Evolutionary conservation across 2,797 vertebrate species (phyloP).

Genomic region (Neostethus bicornis): DNA sequence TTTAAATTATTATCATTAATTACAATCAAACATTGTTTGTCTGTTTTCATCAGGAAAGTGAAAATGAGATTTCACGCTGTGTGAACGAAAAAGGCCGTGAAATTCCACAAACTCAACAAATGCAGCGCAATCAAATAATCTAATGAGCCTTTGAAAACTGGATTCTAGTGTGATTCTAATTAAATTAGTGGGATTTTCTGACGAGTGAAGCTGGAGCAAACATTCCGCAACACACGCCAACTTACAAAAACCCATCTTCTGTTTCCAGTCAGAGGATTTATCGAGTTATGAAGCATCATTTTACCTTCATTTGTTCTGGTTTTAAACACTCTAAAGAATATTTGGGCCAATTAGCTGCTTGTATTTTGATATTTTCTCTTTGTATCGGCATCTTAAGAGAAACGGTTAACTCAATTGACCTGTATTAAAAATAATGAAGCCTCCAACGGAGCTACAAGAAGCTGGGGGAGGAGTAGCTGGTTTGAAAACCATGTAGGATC

Average conservation of each 20-base stretch:
- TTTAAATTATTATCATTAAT: no score
- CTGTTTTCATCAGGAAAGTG: no score
- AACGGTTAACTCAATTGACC: slow-evolving; percentile 34
- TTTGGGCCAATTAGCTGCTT: not conserved
- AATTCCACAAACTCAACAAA: not conserved
- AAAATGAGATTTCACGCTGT: not conserved
- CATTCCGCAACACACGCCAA: not conserved
- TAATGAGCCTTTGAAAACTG: slow-evolving; percentile 8
- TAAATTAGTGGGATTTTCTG: not conserved
- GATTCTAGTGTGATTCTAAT: not conserved
- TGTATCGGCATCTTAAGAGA: slow-evolving; percentile 7
- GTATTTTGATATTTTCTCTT: slow-evolving; percentile 1
- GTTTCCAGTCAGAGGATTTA: no score
- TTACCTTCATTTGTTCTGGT: not conserved
- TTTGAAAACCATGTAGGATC: slow-evolving; percentile 26
- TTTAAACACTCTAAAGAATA: slow-evolving; percentile 26
- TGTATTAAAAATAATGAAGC: slow-evolving; percentile 38
- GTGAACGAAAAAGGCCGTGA: not conserved
- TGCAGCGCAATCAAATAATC: not conserved
- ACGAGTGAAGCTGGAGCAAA: slow-evolving; percentile 12
- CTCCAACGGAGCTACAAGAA: slow-evolving; percentile 33
- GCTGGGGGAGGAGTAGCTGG: slow-evolving; percentile 33
- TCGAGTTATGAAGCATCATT: no score
- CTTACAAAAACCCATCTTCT: not conserved
- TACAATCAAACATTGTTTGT: no score